Conservation (phyloP, 2,888 invertebrate genomes). For the Ectemnius continuus region DNA sequence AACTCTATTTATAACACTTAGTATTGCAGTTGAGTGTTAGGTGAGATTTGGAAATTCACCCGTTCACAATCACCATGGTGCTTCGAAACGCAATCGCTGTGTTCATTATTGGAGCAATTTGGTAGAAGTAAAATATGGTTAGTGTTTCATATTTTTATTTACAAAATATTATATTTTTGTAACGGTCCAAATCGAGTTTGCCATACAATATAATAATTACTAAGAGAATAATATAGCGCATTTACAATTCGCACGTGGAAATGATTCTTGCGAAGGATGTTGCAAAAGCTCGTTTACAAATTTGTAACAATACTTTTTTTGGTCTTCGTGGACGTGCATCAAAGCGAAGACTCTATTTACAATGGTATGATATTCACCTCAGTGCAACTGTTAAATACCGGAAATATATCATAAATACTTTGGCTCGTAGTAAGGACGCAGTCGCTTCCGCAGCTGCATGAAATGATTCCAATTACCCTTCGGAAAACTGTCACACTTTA, state of each 20-base stretch:
- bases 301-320: background rate
- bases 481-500: slow-evolving; percentile 38
- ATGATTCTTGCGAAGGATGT: background rate
- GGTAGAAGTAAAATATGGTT: background rate
- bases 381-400: slow-evolving; percentile 5
- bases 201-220: background rate
- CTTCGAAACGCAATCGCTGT: too few relatives aligned
- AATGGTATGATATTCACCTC: background rate
- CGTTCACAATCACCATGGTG: too few relatives aligned
- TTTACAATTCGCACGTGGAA: too few relatives aligned
- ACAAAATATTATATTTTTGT: slow-evolving; percentile 18
- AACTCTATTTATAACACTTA: too few relatives aligned
- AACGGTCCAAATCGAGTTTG: background rate
- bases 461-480: background rate
- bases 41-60: too few relatives aligned
- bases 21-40: too few relatives aligned
- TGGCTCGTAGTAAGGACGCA: slow-evolving; percentile 23
- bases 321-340: background rate
- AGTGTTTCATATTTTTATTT: slow-evolving; percentile 28
- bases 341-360: slow-evolving; percentile 14
- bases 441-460: background rate
- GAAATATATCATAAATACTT: slow-evolving; percentile 29
- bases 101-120: too few relatives aligned
- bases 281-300: background rate
- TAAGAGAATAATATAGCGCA: background rate